These are phyloP conservation scores for Anguilla anguilla DNA, from an alignment of 2,797 vertebrate species.

Conservation along the genomic window DNA sequence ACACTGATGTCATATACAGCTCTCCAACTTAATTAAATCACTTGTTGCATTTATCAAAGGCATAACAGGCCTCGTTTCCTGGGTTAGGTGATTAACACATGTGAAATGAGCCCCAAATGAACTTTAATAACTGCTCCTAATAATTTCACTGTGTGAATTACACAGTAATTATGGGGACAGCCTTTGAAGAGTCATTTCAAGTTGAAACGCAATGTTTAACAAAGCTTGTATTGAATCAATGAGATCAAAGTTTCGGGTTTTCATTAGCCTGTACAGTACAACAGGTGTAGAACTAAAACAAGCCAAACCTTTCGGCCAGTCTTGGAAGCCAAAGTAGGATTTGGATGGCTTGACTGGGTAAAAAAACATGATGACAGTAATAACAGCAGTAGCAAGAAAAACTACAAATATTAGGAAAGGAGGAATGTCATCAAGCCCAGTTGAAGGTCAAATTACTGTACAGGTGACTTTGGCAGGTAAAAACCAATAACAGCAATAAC, in stretches of 20 bases:
- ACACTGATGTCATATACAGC: conserved; percentile 24
- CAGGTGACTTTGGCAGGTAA: background rate
- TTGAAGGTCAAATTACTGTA: background rate
- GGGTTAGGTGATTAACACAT: background rate
- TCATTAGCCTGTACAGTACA: background rate
- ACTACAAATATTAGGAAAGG: background rate
- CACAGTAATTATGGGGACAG: background rate
- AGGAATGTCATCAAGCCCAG: conserved; percentile 26
- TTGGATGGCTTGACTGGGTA: background rate
- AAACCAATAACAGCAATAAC: background rate
- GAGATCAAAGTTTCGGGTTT: background rate
- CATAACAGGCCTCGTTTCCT: background rate
- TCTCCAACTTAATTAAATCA: conserved; percentile 33
- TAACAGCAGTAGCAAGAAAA: background rate
- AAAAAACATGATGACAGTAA: background rate
- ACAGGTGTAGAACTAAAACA: background rate
- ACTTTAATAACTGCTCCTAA: conserved; percentile 4
- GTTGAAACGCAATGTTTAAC: background rate
- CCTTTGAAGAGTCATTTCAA: background rate
- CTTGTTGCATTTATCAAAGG: background rate
- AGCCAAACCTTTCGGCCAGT: background rate
- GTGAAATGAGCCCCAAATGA: background rate
- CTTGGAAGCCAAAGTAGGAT: too few relatives aligned
- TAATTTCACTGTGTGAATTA: background rate
- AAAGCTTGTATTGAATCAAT: background rate